phyloP scores from a whole-genome alignment of 2,888 invertebrate species.

The Drosophila dives region DNA sequence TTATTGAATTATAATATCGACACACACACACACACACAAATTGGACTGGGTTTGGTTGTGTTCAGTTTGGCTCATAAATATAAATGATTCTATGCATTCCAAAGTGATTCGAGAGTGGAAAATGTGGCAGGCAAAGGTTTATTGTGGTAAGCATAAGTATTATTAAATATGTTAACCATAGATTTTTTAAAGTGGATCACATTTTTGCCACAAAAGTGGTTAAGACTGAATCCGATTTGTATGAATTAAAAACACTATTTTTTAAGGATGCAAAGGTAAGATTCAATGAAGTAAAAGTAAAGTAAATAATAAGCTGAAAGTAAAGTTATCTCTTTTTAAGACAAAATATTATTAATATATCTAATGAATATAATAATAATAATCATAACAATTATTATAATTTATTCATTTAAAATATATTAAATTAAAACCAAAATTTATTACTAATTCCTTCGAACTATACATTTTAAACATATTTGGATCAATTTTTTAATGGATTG shows the following conservation, averaged over 20 bases:
- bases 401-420: not conserved
- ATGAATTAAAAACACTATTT: not conserved
- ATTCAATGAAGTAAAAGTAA: not conserved
- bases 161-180: slow-evolving; percentile 16
- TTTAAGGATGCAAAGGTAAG: rapidly evolving
- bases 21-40: not conserved
- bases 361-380: not conserved
- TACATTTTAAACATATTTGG: not conserved
- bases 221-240: not conserved
- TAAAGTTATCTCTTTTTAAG: not conserved
- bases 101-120: slow-evolving; percentile 23
- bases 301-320: not conserved
- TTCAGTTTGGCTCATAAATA: slow-evolving; percentile 64
- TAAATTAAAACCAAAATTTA: not conserved
- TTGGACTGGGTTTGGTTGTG: slow-evolving; percentile 1
- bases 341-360: not conserved
- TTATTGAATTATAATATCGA: slow-evolving; percentile 75
- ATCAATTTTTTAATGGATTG: not conserved
- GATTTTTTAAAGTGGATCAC: slow-evolving; percentile 16
- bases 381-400: not conserved
- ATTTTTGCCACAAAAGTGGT: slow-evolving; percentile 1
- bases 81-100: slow-evolving; percentile 67
- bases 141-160: slow-evolving; percentile 33
- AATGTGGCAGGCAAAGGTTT: not conserved
- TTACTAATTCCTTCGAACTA: not conserved